Conservation (phyloP, 2,797 vertebrate species). For the Vipera ursinii region DNA sequence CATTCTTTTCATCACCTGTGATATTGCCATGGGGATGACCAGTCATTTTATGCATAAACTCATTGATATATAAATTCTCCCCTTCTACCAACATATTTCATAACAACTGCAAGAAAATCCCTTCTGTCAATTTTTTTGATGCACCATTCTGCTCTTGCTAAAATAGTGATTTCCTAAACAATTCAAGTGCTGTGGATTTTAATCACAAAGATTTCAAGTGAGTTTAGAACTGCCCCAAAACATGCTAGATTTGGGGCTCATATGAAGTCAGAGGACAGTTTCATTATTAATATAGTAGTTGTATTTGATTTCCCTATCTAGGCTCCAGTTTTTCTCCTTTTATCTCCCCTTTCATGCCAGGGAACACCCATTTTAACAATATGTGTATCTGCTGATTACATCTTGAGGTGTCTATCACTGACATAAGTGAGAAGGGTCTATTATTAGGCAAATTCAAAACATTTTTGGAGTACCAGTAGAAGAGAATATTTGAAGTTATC, state of each 20-base stretch:
- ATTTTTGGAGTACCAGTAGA: no score
- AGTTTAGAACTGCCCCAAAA: background rate
- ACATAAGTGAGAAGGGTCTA: background rate
- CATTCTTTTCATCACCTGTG: background rate
- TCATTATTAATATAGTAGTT: background rate
- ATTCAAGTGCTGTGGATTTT: background rate
- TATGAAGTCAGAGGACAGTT: background rate
- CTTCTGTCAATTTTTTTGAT: background rate
- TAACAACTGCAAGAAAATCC: background rate
- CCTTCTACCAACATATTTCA: background rate
- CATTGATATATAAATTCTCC: background rate
- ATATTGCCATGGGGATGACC: background rate
- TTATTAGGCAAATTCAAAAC: background rate
- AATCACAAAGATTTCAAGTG: background rate
- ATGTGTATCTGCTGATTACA: background rate
- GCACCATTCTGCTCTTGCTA: background rate
- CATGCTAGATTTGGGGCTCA: background rate
- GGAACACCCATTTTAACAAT: background rate
- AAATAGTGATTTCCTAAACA: background rate
- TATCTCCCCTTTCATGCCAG: background rate
- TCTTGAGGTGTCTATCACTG: no score
- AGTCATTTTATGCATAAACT: background rate
- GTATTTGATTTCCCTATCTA: background rate
- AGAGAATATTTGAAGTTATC: no score
- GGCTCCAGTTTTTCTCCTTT: background rate